A percentile compares a stretch with the other conserved stretches of the same genome.
Conservation (phyloP, 2,888 invertebrate species). For the Acleris sparsana region DNA sequence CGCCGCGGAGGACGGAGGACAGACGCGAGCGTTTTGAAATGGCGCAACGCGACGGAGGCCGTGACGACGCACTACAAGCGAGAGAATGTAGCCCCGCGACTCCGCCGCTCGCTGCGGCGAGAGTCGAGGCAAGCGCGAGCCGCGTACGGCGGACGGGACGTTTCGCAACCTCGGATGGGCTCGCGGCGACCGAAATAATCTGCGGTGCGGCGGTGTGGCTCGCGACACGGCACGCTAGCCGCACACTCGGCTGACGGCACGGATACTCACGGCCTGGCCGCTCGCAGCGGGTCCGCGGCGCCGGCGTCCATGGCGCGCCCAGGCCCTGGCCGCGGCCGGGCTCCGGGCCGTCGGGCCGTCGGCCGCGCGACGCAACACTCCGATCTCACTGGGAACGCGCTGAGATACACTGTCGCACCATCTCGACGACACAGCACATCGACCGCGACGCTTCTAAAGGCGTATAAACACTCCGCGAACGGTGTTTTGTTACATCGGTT, state of each 20-base stretch:
- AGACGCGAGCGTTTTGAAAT: conserved; percentile 71
- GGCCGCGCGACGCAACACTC: conserved; percentile 80
- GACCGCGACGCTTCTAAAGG: conserved; percentile 75
- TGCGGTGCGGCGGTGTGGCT: conserved; percentile 42
- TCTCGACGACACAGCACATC: conserved; percentile 80
- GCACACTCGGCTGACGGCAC: conserved; percentile 48
- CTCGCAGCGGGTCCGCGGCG: conserved; percentile 78
- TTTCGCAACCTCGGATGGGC: conserved; percentile 79
- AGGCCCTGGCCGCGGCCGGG: conserved; percentile 80
- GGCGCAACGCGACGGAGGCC: conserved; percentile 81
- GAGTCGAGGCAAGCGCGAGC: conserved; percentile 66
- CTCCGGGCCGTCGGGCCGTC: conserved; percentile 72
- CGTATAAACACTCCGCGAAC: conserved; percentile 83
- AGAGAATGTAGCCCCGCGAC: conserved; percentile 74
- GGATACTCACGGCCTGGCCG: conserved; percentile 82
- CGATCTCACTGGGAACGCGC: conserved; percentile 80
- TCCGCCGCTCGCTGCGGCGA: conserved; percentile 53
- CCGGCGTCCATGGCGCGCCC: conserved; percentile 81
- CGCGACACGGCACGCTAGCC: conserved; percentile 34
- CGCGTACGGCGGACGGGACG: conserved; percentile 62
- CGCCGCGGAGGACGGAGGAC: conserved; percentile 54
- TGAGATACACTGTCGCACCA: conserved; percentile 80
- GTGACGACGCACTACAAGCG: conserved; percentile 74
- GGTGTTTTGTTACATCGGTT: conserved; percentile 84
- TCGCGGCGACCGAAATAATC: conserved; percentile 77